Base-by-base conservation (phyloP, 2,113 vertebrate species). In the Syngnathus scovelli region DNA sequence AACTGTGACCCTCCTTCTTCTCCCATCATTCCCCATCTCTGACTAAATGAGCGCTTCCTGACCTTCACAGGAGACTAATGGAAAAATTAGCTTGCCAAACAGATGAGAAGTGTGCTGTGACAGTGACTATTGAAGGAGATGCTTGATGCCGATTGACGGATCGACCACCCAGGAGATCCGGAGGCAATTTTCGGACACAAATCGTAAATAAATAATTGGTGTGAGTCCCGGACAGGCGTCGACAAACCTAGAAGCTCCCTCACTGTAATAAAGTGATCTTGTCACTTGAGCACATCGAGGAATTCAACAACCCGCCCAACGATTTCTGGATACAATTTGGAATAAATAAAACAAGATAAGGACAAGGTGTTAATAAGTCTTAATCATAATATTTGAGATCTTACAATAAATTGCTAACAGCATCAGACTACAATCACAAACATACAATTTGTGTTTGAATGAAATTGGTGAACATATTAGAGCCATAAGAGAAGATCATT, bases 131-230 rank as follows among this genome's bases (percentile, higher is more conserved):
- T 74, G 72, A 74, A 61, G 69, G 62, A 78, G 74, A 74, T 73
- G 60, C 70, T 49, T 51, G 65, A 70, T 68, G 75, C 77, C 67
- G 73, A 70, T 77, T 80, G 82, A 86, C 69, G 81, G 77, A 75
- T 64, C 86, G 91, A 85, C 89, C 91, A 91, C 91, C 90, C 90
- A 92, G 75, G 79, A 83, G 77, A 49, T 77, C 68, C 63, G 13
- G 60, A 59, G 74, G 73, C 75, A 74, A 81, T 84, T 83, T 80
- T 69, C 81, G 76, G 77, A 78, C 80, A 72, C 66, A 82, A 85
- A 87, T 87, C 64, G 71, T 68, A 69, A 23, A n/a, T 39, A 63
- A 80, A 79, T 81, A 80, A 86, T 85, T 79, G 76, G 67, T 19
- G 70, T 39, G 68, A 74, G 66, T 54, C 64, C 37, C 21, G 67